Evolutionary conservation across 2,113 vertebrate species (phyloP), one percentile per base, ranked within the genome.

Genomic region (Antennarius striatus): DNA sequence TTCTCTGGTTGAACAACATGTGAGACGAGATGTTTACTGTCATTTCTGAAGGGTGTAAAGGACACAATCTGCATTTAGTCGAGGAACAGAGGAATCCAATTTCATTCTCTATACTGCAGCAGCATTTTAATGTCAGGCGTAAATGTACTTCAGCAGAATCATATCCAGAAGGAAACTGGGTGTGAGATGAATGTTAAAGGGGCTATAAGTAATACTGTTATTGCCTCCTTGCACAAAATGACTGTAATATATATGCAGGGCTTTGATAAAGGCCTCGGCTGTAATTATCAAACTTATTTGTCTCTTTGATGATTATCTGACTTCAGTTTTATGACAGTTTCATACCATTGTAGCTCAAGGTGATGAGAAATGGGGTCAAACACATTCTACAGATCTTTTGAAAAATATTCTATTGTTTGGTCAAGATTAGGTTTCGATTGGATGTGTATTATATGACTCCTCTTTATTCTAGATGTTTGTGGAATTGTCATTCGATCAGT

Each of bases 141-240:
- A 86, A 82, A 86, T 80, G 69, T 70, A 79, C 81, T 88, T 71
- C 47, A 64, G 81, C 83, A 79, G 83, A 84, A 84, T 82, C 86
- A 62, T 82, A 76, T 78, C 79, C 74, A 79, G 81, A 76, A 84
- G 83, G 71, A 76, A 82, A 79, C 46, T 73, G 59, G 56, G 62
- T 84, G 83, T 77, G 83, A 84, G 71, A 63, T 68, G 83, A 86
- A 88, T 86, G 63, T 71, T 82, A 86, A 86, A 76, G 42, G 16
- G 32, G 40, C 58, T 58, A 22, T 39, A 81, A 69, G 62, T 52
- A 39, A 66, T 52, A 66, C 48, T 55, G 55, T 73, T 69, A 67
- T 56, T 28, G 46, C 46, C 42, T 78, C 17, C 39, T 8, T 49
- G 45, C 55, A 47, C 39, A 59, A n/a, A 77, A 51, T 58, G 49